Evolutionary conservation across 1,140 invertebrate species (phyloP), one percentile per base, ranked within the genome.

Genomic region (Liolophura sinensis): DNA sequence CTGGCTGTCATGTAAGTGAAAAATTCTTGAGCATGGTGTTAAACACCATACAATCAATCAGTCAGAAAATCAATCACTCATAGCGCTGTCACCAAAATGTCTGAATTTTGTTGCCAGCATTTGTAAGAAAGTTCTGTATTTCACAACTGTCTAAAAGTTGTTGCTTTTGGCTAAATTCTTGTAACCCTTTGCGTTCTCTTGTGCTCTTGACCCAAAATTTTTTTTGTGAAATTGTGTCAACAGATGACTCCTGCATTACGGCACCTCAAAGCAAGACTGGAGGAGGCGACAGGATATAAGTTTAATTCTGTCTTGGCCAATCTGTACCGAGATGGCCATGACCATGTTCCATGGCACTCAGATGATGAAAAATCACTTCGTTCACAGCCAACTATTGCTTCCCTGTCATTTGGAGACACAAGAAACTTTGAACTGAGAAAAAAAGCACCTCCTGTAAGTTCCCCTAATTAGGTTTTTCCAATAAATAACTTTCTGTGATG

Each of bases 271-370:
- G 64, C 80, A 12, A 67, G 72, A 24, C 65, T 84, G 16, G 79
- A 83, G 69, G 74, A 80, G 49, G 68, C 78, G 20, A 84, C 83
- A 15, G 81, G 81, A 18, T 74, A 81, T 24, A 72, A 79, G 18
- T 87, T 87, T 70, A 88, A 88, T 72, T 86, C 85, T 49, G 83
- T 87, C 65, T 78, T 86, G 31, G 75, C 84, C 20, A 87, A 87
- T 68, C 70, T 87, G 12, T 88, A 87, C 69, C 73, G 86, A 22
- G 81, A 85, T 73, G 86, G 85, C 1, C 82, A 87, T 69, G 86
- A 88, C 71, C 80, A 78, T 59, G 78, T 86, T 24, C 75, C 77
- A 14, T 88, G 87, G 87, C 86, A 86, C 70, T 76, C 79, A 57
- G 87, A 88, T 69, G 79, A 83, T 69, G 85, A 87, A 70, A 68